phyloP scores from a whole-genome alignment of 2,888 invertebrate species.

The Ptilodon capucinus region DNA sequence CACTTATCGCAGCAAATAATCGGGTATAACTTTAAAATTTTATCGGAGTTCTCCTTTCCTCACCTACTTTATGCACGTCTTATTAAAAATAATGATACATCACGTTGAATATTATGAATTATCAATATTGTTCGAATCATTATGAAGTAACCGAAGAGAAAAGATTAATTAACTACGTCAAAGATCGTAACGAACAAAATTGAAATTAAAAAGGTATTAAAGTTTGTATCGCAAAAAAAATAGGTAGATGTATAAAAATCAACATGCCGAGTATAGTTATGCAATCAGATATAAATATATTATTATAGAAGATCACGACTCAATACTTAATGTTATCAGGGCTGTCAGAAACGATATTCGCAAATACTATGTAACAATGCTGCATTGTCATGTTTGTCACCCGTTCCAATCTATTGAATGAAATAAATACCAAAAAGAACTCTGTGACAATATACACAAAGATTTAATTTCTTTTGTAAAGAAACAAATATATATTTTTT shows the following conservation, averaged over 20 bases:
- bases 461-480: too few species aligned
- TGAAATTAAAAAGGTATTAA: too few species aligned
- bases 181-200: background rate
- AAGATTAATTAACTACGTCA: background rate
- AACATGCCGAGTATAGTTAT: constrained; percentile 9
- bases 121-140: background rate
- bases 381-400: background rate
- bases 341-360: background rate
- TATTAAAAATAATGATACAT: constrained; percentile 12
- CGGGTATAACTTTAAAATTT: constrained; percentile 8
- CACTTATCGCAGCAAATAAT: constrained; percentile 7
- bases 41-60: constrained; percentile 4
- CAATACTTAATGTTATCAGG: constrained; percentile 52
- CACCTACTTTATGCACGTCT: constrained; percentile 10
- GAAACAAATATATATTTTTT: too few species aligned
- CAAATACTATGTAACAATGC: background rate
- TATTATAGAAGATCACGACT: constrained; percentile 40
- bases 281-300: constrained; percentile 20
- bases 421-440: too few species aligned
- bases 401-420: background rate
- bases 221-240: too few species aligned
- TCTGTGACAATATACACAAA: too few species aligned
- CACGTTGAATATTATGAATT: background rate
- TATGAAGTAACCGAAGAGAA: background rate
- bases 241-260: constrained; percentile 7